These are phyloP conservation scores for Sebastes melanostomus DNA, from an alignment of 2,797 vertebrate genomes.

Conservation along the genomic window DNA sequence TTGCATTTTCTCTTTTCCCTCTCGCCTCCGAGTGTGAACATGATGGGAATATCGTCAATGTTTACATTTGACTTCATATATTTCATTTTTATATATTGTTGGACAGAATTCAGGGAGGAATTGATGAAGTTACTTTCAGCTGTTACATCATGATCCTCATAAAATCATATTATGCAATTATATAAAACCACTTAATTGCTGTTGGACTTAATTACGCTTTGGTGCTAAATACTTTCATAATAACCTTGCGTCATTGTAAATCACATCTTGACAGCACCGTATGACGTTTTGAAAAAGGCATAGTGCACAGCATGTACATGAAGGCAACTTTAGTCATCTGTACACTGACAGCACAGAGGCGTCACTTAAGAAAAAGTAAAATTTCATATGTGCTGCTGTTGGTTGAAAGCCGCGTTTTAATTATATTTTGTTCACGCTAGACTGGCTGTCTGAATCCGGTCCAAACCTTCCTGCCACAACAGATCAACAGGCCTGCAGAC, in stretches of 20 bases:
- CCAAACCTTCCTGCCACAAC: not conserved
- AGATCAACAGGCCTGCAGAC: not conserved
- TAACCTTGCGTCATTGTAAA: not conserved
- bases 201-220: not conserved
- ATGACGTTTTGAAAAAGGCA: not conserved
- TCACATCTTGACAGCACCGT: not conserved
- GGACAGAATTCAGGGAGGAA: not conserved
- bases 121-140: not conserved
- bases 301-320: not conserved
- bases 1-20: not conserved
- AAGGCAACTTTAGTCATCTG: not conserved
- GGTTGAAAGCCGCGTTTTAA: not conserved
- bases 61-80: not conserved
- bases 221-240: not conserved
- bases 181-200: not conserved
- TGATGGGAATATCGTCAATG: not conserved
- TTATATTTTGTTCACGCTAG: not conserved
- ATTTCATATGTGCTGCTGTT: too few species aligned
- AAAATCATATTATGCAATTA: not conserved
- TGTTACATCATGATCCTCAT: not conserved
- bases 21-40: not conserved
- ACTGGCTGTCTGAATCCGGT: not conserved
- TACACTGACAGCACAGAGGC: not conserved
- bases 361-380: not conserved
- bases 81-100: not conserved